phyloP scores from a whole-genome alignment of 2,113 vertebrate genomes.

The Sterna hirundo region DNA sequence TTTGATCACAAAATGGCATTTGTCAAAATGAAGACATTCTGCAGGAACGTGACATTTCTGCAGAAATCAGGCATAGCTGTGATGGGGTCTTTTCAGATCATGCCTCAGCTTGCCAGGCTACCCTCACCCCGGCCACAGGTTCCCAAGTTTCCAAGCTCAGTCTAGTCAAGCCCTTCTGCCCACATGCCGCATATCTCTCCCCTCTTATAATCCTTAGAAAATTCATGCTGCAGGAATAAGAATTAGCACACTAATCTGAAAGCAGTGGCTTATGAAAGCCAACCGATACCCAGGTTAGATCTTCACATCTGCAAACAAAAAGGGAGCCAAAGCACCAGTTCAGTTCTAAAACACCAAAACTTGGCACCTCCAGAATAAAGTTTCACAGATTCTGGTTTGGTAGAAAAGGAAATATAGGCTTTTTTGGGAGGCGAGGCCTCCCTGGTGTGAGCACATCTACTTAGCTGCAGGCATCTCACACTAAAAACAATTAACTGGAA shows the following conservation, averaged over 20 bases:
- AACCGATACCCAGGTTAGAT: fast-evolving
- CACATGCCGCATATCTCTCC: fast-evolving
- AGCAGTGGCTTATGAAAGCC: background rate
- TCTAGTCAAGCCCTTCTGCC: background rate
- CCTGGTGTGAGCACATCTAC: background rate
- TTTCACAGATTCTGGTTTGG: background rate
- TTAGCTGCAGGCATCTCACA: background rate
- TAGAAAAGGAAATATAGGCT: background rate
- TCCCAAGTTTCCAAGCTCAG: background rate
- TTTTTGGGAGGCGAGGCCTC: background rate
- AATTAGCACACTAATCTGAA: background rate
- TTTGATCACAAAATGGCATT: constrained; percentile 3
- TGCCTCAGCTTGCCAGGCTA: background rate
- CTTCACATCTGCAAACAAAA: background rate
- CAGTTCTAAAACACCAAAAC: background rate
- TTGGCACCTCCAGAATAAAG: background rate
- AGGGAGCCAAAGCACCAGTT: background rate
- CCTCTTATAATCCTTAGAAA: background rate
- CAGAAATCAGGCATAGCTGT: background rate
- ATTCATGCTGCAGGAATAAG: background rate
- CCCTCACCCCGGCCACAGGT: background rate
- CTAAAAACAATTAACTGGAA: background rate
- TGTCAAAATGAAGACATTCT: background rate
- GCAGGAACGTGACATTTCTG: background rate
- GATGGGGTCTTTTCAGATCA: background rate